These are phyloP conservation scores for Linnaemya tessellans DNA, from an alignment of 2,888 invertebrate genomes.

Conservation along the genomic window DNA sequence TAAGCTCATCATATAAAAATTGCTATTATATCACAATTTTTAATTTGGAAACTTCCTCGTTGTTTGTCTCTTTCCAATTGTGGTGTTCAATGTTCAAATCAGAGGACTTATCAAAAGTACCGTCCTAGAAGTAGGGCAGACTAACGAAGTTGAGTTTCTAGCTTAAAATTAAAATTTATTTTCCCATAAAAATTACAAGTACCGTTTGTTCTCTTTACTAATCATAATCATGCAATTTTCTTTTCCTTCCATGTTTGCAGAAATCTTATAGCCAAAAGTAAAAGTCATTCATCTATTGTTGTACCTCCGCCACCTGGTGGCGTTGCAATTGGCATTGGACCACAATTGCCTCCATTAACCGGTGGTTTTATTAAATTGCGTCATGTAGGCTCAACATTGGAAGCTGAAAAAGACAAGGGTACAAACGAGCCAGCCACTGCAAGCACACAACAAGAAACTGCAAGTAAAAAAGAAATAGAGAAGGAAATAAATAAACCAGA, in stretches of 20 bases:
- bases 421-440: conserved; percentile 33
- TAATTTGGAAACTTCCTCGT: too few relatives aligned
- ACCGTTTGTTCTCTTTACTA: conserved; percentile 23
- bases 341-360: conserved; percentile 80
- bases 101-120: not conserved
- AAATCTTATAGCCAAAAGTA: conserved; percentile 83
- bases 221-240: conserved; percentile 7
- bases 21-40: too few relatives aligned
- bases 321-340: conserved; percentile 77
- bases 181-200: conserved; percentile 39
- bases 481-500: conserved; percentile 52
- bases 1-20: too few relatives aligned
- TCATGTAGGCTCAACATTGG: conserved; percentile 77
- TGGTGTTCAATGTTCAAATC: not conserved
- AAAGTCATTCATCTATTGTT: conserved; percentile 81
- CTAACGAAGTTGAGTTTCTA: not conserved
- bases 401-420: conserved; percentile 30
- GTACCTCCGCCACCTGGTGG: conserved; percentile 75
- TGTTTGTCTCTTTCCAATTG: too few relatives aligned
- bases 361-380: conserved; percentile 82
- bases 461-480: conserved; percentile 54
- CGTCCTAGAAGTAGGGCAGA: not conserved
- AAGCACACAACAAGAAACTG: conserved; percentile 45
- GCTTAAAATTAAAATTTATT: conserved; percentile 17
- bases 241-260: conserved; percentile 74